Percentiles rank a stretch among this genome's conserved stretches.
Evolutionary conservation across 1,140 invertebrate genomes (phyloP).

Genomic region (Triops longicaudatus): DNA sequence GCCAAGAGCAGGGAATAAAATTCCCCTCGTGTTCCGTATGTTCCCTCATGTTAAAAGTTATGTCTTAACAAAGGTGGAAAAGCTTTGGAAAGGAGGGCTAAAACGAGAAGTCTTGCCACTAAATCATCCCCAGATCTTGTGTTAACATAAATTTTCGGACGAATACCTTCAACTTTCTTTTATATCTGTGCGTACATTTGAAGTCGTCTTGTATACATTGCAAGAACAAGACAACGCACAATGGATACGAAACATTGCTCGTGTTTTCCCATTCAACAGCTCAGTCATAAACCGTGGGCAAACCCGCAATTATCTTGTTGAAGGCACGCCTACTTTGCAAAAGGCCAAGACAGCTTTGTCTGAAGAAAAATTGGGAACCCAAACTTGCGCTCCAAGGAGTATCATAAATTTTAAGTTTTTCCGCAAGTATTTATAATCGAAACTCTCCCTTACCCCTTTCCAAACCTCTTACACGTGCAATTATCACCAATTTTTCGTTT

Average conservation of each 20-base stretch:
- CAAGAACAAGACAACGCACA: neutral
- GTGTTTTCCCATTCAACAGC: neutral
- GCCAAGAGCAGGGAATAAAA: neutral
- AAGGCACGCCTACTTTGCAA: neutral
- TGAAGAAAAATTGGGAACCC: no score
- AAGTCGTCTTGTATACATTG: neutral
- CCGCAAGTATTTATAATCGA: no score
- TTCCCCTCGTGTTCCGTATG: neutral
- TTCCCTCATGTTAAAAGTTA: neutral
- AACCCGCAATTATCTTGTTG: conserved; percentile 6
- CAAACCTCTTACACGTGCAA: no score
- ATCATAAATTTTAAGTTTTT: no score
- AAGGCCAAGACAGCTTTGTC: neutral
- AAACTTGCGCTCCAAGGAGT: no score
- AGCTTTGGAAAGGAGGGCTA: no score
- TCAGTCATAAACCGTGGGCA: neutral
- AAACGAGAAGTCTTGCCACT: neutral
- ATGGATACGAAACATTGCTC: neutral
- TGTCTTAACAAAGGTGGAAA: neutral
- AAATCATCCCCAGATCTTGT: conserved; percentile 2
- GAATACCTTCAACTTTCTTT: neutral
- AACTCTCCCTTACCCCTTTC: no score
- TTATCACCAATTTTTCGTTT: no score
- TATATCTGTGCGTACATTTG: neutral
- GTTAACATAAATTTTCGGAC: neutral